Evolutionary conservation across 1,140 invertebrate species (phyloP), one percentile per base, ranked within the genome.

Genomic region (Triops cancriformis): DNA sequence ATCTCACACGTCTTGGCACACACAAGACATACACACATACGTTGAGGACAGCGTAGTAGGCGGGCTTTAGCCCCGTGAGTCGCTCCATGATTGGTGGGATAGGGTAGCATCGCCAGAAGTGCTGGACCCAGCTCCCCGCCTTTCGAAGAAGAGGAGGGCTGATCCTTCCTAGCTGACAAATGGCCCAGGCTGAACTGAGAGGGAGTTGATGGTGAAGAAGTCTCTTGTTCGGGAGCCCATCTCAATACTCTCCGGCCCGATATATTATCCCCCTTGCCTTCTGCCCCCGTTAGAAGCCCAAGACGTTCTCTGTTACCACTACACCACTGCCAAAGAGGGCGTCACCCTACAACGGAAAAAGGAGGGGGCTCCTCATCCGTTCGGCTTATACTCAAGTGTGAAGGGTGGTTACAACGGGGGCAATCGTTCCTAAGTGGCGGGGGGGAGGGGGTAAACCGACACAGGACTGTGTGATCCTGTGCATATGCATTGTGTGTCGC

Each of bases 301-400:
- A 64, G 23, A 64, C 14, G 51, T 7, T 64, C 51, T 18, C 3
- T 64, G 6, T 64, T 64, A 12, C 51, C 51, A 11, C 43, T 23
- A 23, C 14, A 64, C 51, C 18, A 64, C 14, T 6, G 6, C 51
- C 14, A 64, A 64, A 64, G 51, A 64, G 51, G 51, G 51, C 51
- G 51, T 64, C 51, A n/a, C 51, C 51, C 51, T 64, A 18, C 23
- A 18, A 64, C 14, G 51, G 51, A 64, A 64, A 64, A 64, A 64
- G 51, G 51, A 64, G 51, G 51, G 51, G 51, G 51, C 51, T 64
- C 14, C 51, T 4, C 18, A n/a, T 14, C 23, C n/a, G 51, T 18
- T n/a, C 51, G 51, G 51, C 51, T 64, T 64, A n/a, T 64, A 64
- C 51, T n/a, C 51, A 64, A 64, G 51, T 64, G 51, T 64, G 51